Conservation (phyloP, 2,113 vertebrate species). For the Epinephelus cyanopodus region DNA sequence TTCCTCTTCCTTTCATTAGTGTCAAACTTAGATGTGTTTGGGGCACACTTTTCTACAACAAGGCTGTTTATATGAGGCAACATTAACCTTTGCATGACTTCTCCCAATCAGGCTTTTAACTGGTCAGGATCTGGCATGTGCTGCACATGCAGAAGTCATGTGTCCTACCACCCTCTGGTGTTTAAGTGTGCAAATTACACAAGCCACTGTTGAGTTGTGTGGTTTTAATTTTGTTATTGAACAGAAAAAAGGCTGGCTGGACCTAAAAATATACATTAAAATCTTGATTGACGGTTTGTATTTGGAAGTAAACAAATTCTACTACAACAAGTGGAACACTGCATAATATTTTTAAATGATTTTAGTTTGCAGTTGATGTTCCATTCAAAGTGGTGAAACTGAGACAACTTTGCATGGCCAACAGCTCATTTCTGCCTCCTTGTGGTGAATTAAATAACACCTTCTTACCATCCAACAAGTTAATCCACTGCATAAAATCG, state of each 20-base stretch:
- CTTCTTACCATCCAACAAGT: not conserved
- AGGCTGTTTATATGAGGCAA: not conserved
- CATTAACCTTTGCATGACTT: not conserved
- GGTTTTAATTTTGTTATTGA: not conserved
- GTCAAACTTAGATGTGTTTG: not conserved
- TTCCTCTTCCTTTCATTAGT: slow-evolving; percentile 1
- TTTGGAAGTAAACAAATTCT: not conserved
- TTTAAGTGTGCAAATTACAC: not conserved
- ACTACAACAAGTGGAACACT: not conserved
- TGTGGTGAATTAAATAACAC: slow-evolving; percentile 9
- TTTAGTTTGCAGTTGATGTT: not conserved
- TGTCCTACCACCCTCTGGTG: slow-evolving; percentile 62
- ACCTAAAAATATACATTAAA: not conserved
- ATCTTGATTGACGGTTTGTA: not conserved
- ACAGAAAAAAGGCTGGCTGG: not conserved
- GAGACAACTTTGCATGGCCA: not conserved
- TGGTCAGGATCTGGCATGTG: too few species aligned
- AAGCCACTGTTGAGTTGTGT: not conserved
- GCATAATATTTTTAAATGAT: not conserved
- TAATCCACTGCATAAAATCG: too few species aligned
- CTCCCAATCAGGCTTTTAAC: not conserved
- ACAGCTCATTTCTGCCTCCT: slow-evolving; percentile 9
- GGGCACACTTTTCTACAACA: not conserved
- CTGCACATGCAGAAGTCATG: not conserved
- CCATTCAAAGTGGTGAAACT: not conserved